phyloP scores from a whole-genome alignment of 2,797 vertebrate species.

The Tolypeutes matacus region DNA sequence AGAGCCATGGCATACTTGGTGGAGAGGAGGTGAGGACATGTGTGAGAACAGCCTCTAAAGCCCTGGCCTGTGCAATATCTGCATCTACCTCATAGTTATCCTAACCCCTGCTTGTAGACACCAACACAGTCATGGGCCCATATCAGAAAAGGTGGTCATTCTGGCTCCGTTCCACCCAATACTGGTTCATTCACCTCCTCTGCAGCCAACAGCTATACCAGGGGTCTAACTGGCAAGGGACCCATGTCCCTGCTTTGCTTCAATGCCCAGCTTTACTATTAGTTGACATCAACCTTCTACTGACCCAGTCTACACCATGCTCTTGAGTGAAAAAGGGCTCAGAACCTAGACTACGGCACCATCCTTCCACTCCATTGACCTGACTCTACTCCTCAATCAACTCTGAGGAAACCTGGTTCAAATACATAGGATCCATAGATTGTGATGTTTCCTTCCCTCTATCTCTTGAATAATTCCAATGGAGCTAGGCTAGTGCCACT shows the following conservation, averaged over 20 bases:
- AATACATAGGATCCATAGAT: background rate
- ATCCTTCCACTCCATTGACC: background rate
- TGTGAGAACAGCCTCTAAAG: background rate
- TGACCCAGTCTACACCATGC: background rate
- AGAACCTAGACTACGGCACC: background rate
- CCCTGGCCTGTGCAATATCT: background rate
- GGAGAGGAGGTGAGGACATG: background rate
- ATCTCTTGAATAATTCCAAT: background rate
- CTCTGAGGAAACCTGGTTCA: background rate
- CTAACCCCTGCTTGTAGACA: background rate
- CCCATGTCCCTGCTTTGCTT: background rate
- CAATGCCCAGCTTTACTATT: background rate
- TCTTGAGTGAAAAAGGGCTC: too few species aligned
- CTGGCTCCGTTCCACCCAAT: background rate
- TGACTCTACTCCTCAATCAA: too few species aligned
- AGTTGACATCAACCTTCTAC: too few species aligned
- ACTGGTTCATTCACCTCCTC: background rate
- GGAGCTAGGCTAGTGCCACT: background rate
- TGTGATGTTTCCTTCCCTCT: background rate
- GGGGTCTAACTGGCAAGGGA: background rate
- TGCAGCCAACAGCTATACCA: background rate
- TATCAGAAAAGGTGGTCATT: background rate
- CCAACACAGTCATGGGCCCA: rapidly evolving
- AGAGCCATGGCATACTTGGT: background rate
- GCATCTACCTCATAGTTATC: background rate